Conservation (phyloP, 2,113 vertebrate species). For the Donacobius atricapilla region DNA sequence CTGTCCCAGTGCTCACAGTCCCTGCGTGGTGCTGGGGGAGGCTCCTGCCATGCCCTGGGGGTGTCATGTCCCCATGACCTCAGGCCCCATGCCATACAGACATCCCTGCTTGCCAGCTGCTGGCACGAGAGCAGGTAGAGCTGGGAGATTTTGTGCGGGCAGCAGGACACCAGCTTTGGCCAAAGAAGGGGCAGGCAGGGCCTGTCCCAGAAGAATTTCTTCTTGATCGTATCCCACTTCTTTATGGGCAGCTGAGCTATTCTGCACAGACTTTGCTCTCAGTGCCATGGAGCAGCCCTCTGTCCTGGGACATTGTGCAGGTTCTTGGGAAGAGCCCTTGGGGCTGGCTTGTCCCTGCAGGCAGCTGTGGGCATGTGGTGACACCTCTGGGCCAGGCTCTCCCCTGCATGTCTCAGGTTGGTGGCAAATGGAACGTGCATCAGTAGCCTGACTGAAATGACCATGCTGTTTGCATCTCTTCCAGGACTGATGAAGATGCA, state of each 20-base stretch:
- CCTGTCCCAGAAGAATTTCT: background rate
- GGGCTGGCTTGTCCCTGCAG: background rate
- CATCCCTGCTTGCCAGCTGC: background rate
- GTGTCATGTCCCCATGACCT: rapidly evolving
- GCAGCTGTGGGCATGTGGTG: background rate
- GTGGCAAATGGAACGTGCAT: background rate
- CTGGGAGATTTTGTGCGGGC: background rate
- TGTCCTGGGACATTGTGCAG: background rate
- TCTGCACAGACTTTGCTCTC: background rate
- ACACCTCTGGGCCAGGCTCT: background rate
- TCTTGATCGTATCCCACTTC: background rate
- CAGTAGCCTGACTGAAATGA: background rate
- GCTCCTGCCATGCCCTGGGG: background rate
- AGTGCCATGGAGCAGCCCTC: background rate
- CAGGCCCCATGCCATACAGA: background rate
- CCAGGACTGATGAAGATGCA: background rate
- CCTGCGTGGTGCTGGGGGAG: background rate
- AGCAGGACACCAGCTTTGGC: background rate
- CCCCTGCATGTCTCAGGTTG: background rate
- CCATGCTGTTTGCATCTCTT: background rate
- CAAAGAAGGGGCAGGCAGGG: background rate
- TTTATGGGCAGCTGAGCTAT: background rate
- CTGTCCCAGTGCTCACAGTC: background rate
- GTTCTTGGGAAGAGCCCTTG: background rate
- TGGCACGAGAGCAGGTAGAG: background rate